These are phyloP conservation scores for Pyrgilauda ruficollis DNA, from an alignment of 2,113 vertebrate species.

Conservation along the genomic window DNA sequence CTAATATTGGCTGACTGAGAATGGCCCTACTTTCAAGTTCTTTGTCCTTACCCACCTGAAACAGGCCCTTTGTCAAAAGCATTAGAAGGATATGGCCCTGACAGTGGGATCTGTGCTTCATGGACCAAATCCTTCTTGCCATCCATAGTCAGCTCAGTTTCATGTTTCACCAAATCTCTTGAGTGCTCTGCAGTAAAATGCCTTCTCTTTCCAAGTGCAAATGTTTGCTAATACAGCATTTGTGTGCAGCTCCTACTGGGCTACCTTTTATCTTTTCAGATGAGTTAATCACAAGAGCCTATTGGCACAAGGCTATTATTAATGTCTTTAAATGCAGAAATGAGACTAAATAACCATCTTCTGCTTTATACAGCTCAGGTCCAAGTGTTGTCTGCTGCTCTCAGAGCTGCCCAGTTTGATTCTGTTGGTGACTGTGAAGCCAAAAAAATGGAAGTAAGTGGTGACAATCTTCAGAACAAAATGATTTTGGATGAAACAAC, in stretches of 20 bases:
- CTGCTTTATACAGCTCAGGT: constrained; percentile 77
- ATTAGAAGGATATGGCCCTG: neutral
- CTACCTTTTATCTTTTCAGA: neutral
- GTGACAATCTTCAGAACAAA: neutral
- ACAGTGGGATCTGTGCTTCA: neutral
- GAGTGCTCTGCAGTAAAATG: neutral
- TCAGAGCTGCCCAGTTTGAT: constrained; percentile 82
- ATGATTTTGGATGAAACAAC: neutral
- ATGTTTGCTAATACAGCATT: neutral
- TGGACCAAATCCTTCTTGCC: neutral
- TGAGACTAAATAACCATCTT: neutral
- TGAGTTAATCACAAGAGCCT: neutral
- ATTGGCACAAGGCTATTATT: too few relatives aligned
- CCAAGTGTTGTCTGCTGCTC: constrained; percentile 84
- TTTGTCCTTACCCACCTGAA: neutral
- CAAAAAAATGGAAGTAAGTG: neutral
- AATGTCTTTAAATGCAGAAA: neutral
- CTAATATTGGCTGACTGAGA: neutral
- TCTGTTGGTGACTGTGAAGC: constrained; percentile 38
- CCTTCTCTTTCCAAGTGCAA: neutral
- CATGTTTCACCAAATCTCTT: neutral
- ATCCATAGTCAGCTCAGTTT: neutral
- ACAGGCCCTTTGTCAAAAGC: neutral
- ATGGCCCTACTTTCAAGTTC: neutral
- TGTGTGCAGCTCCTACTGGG: neutral